These are phyloP conservation scores for Zophobas atratus DNA, from an alignment of 1,140 invertebrate species.

Conservation along the genomic window DNA sequence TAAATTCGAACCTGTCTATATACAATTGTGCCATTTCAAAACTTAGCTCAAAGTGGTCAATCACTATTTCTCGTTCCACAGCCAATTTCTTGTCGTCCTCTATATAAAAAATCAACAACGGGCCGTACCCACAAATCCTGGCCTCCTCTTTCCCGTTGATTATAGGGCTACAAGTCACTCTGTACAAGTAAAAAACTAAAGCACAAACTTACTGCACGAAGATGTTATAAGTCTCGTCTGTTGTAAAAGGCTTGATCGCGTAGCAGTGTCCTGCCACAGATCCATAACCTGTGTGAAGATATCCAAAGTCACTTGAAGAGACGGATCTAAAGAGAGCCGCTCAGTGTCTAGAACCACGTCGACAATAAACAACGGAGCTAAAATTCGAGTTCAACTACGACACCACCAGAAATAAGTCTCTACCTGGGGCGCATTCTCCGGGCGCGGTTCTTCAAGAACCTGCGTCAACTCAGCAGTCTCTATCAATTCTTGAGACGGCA, in stretches of 20 bases:
- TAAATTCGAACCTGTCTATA: constrained; percentile 76
- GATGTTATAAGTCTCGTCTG: constrained; percentile 70
- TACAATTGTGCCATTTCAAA: constrained; percentile 77
- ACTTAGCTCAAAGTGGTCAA: constrained; percentile 72
- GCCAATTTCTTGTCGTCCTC: constrained; percentile 76
- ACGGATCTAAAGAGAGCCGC: constrained; percentile 72
- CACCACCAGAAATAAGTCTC: neutral
- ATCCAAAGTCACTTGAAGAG: constrained; percentile 69
- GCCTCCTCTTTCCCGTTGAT: constrained; percentile 82
- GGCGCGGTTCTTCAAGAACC: constrained; percentile 54
- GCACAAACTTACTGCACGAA: constrained; percentile 71
- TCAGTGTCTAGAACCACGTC: constrained; percentile 70
- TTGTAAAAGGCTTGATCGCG: constrained; percentile 73
- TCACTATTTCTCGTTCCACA: constrained; percentile 70
- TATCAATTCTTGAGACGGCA: constrained; percentile 69
- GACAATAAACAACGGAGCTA: constrained; percentile 74
- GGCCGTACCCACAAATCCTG: constrained; percentile 77
- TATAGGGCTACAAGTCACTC: constrained; percentile 75
- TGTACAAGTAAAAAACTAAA: neutral
- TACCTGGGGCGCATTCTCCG: constrained; percentile 56
- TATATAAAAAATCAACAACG: constrained; percentile 76
- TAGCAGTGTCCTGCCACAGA: constrained; percentile 74
- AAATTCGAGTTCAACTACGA: constrained; percentile 21
- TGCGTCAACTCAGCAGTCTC: constrained; percentile 49
- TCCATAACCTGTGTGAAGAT: constrained; percentile 71